Conservation (phyloP, 2,888 invertebrate genomes). For the Sclerodermus sp. region DNA sequence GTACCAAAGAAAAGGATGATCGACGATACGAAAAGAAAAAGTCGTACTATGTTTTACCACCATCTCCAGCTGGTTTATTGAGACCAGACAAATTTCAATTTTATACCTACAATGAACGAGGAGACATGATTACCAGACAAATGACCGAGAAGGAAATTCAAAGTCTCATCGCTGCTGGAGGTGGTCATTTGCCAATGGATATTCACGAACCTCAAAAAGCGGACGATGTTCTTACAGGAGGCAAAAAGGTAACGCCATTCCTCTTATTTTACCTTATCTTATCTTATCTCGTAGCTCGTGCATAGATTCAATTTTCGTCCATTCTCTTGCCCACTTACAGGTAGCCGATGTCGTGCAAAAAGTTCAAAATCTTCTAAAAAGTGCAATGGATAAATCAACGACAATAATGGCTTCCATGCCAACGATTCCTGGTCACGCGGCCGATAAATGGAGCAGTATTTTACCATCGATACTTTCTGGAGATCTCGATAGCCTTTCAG, state of each 20-base stretch:
- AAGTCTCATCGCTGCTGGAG: constrained; percentile 80
- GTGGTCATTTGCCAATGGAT: constrained; percentile 61
- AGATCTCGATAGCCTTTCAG: too few relatives aligned
- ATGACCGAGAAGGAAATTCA: constrained; percentile 87
- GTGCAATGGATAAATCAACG: constrained; percentile 68
- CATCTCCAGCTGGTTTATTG: constrained; percentile 75
- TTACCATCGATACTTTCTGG: constrained; percentile 79
- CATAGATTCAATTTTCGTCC: neutral
- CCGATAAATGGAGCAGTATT: constrained; percentile 73
- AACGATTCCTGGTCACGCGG: constrained; percentile 51
- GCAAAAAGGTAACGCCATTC: constrained; percentile 37
- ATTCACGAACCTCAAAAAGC: constrained; percentile 41
- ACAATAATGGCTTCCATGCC: constrained; percentile 40
- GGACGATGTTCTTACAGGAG: constrained; percentile 30
- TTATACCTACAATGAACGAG: constrained; percentile 82
- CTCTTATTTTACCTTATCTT: too few relatives aligned
- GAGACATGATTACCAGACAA: constrained; percentile 77
- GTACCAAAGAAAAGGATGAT: constrained; percentile 51
- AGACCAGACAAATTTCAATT: constrained; percentile 85
- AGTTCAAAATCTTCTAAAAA: constrained; percentile 81
- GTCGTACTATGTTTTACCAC: constrained; percentile 37
- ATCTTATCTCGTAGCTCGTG: neutral
- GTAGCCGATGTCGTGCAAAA: constrained; percentile 80
- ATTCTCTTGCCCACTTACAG: constrained; percentile 22
- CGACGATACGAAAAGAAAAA: constrained; percentile 32